Evolutionary conservation across 92 coral and sea anemone species (phyloP), one percentile per base, ranked within the genome.

Genomic region (Pocillopora grandis): DNA sequence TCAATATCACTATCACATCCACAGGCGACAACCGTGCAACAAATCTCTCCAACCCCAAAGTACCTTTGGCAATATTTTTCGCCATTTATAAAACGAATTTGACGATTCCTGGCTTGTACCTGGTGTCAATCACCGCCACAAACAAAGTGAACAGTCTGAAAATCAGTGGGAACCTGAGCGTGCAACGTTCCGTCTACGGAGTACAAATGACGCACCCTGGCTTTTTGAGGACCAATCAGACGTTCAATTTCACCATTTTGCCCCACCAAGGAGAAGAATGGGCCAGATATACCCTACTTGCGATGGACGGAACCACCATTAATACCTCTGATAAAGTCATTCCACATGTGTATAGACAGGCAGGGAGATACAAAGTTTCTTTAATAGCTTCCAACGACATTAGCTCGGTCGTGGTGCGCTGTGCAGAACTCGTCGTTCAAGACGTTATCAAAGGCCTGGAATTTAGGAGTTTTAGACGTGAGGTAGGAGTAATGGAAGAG

Each of bases 331-430:
- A 81, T 12, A 76, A 66, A 16, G 83, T 77, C 80, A 82, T 70
- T 55, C 56, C 75, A 56, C 84, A 85, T 60, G 15, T 58, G 15
- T 90, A 85, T 19, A 11, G 71, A 37, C 75, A 73, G 73, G 84
- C 87, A 0, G 95, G 95, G n/a, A 64, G 77, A 12, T 91, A 89
- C 80, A 81, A 58, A 20, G 68, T 79, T 9, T 23, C 72, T 2
- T 65, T 88, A 16, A 65, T 82, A 42, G 90, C 84, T 11, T 69
- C 82, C 79, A 92, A 92, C 60, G 94, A 94, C 20, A 84, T 90
- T 48, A 91, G 90, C 52, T 77, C 88, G 33, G 71, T 78, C 13
- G 66, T 80, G 15, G 82, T 74, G 5, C 77, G 73, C 67, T 89
- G 92, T 64, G 49, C 37, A 19, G 58, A 31, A 57, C 71, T 92